A percentile compares a stretch with the other conserved stretches of the same genome.
These are phyloP conservation scores for Oncorhynchus kisutch DNA, from an alignment of 2,113 vertebrate genomes.

Conservation along the genomic window DNA sequence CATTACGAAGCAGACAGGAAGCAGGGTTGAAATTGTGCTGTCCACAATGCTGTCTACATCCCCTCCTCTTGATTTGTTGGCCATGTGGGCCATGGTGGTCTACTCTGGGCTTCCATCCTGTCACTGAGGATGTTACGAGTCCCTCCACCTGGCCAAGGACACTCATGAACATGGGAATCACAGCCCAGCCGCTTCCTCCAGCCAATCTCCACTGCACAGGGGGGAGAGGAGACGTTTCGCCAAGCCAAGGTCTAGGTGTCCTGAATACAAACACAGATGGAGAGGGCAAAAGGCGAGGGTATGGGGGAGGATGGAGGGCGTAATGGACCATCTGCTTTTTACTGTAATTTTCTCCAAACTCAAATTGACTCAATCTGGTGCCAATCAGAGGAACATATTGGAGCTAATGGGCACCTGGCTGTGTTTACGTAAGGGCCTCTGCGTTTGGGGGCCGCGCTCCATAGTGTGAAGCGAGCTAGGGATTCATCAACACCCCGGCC, in stretches of 20 bases:
- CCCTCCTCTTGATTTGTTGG: neutral
- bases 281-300: neutral
- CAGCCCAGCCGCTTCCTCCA: slow-evolving; percentile 27
- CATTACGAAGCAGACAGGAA: slow-evolving; percentile 46
- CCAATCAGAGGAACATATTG: neutral
- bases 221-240: neutral
- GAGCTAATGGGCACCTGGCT: slow-evolving; percentile 7
- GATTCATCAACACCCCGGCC: slow-evolving; percentile 25
- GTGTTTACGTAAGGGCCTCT: slow-evolving; percentile 19
- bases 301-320: neutral
- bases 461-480: slow-evolving; percentile 18
- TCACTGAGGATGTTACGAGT: slow-evolving; percentile 20
- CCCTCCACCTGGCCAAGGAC: slow-evolving; percentile 48
- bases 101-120: slow-evolving; percentile 57
- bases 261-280: slow-evolving; percentile 42
- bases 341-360: slow-evolving; percentile 28
- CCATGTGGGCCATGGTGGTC: slow-evolving; percentile 19
- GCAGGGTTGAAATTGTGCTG: slow-evolving; percentile 49
- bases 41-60: slow-evolving; percentile 27
- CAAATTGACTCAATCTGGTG: slow-evolving; percentile 18
- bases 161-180: slow-evolving; percentile 47
- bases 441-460: neutral
- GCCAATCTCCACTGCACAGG: slow-evolving; percentile 5
- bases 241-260: slow-evolving; percentile 9
- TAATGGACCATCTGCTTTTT: slow-evolving; percentile 41